Evolutionary conservation across 2,888 invertebrate genomes (phyloP).

Genomic region (Cataglyphis rosenhaueri): DNA sequence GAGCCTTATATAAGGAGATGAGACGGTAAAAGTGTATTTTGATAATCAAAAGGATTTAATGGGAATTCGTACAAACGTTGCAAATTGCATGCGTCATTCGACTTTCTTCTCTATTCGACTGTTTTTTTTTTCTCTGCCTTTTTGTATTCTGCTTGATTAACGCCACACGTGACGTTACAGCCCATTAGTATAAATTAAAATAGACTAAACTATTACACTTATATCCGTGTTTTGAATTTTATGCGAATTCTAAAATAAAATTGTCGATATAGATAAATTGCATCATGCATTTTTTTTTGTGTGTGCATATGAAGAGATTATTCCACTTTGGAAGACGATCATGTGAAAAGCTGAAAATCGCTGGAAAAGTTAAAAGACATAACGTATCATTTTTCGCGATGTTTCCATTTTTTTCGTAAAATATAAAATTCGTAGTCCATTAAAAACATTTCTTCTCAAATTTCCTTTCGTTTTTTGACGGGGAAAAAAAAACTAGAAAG

Average conservation of each 20-base stretch:
- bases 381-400: conserved; percentile 4
- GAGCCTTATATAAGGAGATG: too few species aligned
- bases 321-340: not conserved
- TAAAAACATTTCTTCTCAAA: conserved; percentile 27
- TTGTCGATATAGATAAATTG: not conserved
- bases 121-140: too few species aligned
- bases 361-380: not conserved
- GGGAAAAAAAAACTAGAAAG: not conserved
- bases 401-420: conserved; percentile 1
- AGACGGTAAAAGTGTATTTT: too few species aligned
- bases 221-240: not conserved
- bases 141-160: too few species aligned
- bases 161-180: too few species aligned
- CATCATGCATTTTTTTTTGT: not conserved
- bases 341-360: not conserved
- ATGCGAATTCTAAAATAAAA: not conserved
- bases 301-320: not conserved
- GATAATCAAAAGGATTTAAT: too few species aligned
- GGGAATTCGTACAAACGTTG: too few species aligned
- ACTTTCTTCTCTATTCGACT: too few species aligned
- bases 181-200: too few species aligned
- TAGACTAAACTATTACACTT: too few species aligned
- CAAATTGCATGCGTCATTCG: too few species aligned
- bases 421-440: conserved; percentile 29
- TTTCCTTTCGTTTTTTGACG: not conserved